These are phyloP conservation scores for Echinops telfairi DNA, from an alignment of 2,113 vertebrate species.

Conservation along the genomic window DNA sequence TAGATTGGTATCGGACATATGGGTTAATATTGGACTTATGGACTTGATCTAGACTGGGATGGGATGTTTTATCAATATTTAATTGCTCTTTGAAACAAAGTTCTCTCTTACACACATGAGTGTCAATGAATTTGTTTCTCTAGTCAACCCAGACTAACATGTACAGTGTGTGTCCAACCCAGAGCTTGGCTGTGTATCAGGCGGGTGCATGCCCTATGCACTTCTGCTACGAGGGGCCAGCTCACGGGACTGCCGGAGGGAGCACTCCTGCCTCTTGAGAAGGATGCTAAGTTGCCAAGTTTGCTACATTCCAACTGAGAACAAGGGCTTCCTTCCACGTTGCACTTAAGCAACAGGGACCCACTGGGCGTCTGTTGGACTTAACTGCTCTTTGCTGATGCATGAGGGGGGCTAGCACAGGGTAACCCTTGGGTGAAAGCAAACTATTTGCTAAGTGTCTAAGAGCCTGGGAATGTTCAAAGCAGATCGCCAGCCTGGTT, in stretches of 20 bases:
- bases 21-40: too few species aligned
- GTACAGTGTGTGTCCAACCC: not conserved
- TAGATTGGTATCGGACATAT: too few species aligned
- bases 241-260: fast-evolving
- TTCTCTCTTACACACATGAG: too few species aligned
- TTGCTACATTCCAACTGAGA: constrained; percentile 31
- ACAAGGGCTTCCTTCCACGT: constrained; percentile 45
- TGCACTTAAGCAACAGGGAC: constrained; percentile 6
- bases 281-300: constrained; percentile 32
- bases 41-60: too few species aligned
- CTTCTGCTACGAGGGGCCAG: not conserved
- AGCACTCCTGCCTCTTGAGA: constrained; percentile 44
- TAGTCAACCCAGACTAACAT: too few species aligned
- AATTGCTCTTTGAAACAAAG: too few species aligned
- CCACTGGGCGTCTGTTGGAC: not conserved
- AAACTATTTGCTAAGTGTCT: constrained; percentile 52
- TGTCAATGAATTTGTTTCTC: too few species aligned
- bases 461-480: not conserved
- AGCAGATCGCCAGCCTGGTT: not conserved
- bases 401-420: constrained; percentile 30
- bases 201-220: fast-evolving
- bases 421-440: constrained; percentile 10
- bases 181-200: not conserved
- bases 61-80: too few species aligned
- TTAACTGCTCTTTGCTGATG: not conserved